A percentile compares a stretch with the other conserved stretches of the same genome.
Evolutionary conservation across 2,113 vertebrate genomes (phyloP).

Genomic region (Nannospalax galili): DNA sequence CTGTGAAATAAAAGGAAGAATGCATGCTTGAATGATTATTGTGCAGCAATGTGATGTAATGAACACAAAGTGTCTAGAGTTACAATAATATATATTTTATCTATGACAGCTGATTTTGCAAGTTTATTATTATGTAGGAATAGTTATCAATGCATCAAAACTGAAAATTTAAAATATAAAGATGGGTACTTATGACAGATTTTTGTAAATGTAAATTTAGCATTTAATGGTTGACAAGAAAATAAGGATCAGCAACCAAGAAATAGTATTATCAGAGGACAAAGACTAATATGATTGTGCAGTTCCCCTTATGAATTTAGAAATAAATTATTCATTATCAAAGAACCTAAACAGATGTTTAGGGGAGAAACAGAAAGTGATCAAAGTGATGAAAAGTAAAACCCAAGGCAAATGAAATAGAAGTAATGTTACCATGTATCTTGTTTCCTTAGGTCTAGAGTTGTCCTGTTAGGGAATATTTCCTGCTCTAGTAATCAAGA

Average conservation of each 20-base stretch:
- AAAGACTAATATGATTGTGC: not conserved
- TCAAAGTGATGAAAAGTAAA: not conserved
- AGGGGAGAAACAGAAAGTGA: not conserved
- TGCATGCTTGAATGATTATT: not conserved
- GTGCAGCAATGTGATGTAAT: not conserved
- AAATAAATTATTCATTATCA: not conserved
- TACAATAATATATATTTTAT: not conserved
- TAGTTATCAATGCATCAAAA: not conserved
- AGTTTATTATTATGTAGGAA: not conserved
- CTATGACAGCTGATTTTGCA: not conserved
- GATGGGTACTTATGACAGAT: not conserved
- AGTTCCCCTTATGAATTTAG: not conserved
- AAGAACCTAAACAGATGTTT: not conserved
- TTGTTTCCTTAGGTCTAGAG: not conserved
- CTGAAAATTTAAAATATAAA: slow-evolving; percentile 3
- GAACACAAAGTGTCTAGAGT: not conserved
- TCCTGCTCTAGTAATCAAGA: not conserved
- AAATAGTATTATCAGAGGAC: not conserved
- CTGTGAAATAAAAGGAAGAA: slow-evolving; percentile 43
- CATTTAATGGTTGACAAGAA: not conserved
- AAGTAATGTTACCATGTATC: not conserved
- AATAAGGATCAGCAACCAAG: not conserved
- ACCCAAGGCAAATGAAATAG: not conserved
- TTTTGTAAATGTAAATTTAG: slow-evolving; percentile 2
- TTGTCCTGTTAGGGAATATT: not conserved